Percentiles rank a stretch among this genome's conserved stretches.
Conservation (phyloP, 1,140 invertebrate species). For the Andricus grossulariae region DNA sequence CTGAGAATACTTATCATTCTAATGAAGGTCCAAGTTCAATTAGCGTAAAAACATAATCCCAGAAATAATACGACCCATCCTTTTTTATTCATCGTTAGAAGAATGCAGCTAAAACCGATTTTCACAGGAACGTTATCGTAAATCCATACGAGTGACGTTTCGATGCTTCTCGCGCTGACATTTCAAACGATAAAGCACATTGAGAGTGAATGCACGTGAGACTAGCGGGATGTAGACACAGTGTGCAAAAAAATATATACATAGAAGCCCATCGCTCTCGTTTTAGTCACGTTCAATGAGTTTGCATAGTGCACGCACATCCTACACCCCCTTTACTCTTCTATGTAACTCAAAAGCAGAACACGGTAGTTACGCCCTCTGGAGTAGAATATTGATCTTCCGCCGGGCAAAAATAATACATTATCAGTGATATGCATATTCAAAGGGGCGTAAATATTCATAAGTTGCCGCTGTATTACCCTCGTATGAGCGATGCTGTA, state of each 20-base stretch:
- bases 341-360: constrained; percentile 12
- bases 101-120: neutral
- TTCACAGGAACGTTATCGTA: neutral
- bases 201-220: constrained; percentile 8
- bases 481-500: neutral
- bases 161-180: constrained; percentile 7
- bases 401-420: constrained; percentile 11
- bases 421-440: constrained; percentile 23
- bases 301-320: neutral
- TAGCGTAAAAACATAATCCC: no score
- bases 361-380: neutral
- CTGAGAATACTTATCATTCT: no score
- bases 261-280: constrained; percentile 12
- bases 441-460: constrained; percentile 10
- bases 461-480: constrained; percentile 10
- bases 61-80: no score
- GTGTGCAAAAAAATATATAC: neutral
- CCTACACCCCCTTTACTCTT: neutral
- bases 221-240: neutral
- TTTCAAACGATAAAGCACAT: constrained; percentile 32
- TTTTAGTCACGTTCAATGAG: constrained; percentile 10
- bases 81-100: neutral
- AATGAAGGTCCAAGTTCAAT: no score
- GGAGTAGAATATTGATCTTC: constrained; percentile 3
- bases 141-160: constrained; percentile 14